Evolutionary conservation across 2,888 invertebrate genomes (phyloP), one percentile per base, ranked within the genome.

Genomic region (Rhagium mordax): DNA sequence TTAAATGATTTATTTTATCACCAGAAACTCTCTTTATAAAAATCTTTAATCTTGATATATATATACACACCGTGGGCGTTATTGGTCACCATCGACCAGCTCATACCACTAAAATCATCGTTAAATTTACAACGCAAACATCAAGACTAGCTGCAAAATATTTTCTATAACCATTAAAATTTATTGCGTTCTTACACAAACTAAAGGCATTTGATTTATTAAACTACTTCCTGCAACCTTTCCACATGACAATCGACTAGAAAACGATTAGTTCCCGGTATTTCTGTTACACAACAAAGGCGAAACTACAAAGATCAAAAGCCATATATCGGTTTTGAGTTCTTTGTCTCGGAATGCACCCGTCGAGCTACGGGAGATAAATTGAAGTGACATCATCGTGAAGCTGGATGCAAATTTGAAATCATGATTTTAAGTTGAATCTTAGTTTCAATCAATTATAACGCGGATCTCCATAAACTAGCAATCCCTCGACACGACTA

Each of bases 181-280:
- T 41, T 41, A 41, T 41, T 41, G 4, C 41, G 13, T 10, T 41
- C 41, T 41, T 41, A 41, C n/a, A 41, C n/a, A n/a, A 41, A n/a
- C 41, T 13, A n/a, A 2, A 41, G 41, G n/a, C n/a, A 41, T 41
- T 41, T n/a, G 41, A 41, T 41, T 41, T 41, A 41, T 41, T 3
- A n/a, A 41, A 41, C 41, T 3, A 41, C 41, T 41, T 41, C 41
- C 41, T 41, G 3, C 41, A 41, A 41, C 41, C 41, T 41, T 41
- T 41, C 41, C 41, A 41, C 13, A n/a, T 41, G 41, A 41, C 41
- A 41, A n/a, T 41, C 41, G 51, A 7, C 51, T 51, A 51, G 51
- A 51, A 51, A 51, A 20, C 51, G 51, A 51, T 51, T 51, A 51
- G 51, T 51, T 51, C 51, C 20, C 16, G 20, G 20, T 51, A 51